A percentile compares a stretch with the other conserved stretches of the same genome.
phyloP scores from a whole-genome alignment of 2,888 invertebrate species.

The Phalera bucephala region DNA sequence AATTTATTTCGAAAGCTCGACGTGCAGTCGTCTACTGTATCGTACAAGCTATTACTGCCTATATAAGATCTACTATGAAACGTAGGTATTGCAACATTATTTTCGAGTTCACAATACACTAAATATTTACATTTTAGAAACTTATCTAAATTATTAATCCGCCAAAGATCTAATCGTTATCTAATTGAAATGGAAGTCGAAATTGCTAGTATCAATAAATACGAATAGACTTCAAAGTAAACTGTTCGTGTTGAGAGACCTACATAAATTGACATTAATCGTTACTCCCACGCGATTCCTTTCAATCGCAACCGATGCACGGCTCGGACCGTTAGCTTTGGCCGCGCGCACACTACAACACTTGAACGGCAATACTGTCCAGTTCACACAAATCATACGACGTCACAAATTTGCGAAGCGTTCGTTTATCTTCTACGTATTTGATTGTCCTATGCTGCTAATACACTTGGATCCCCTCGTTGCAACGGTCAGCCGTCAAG shows the following conservation, averaged over 20 bases:
- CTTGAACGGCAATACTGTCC: background rate
- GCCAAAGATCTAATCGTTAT: constrained; percentile 6
- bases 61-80: background rate
- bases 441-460: too few species aligned
- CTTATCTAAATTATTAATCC: background rate
- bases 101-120: constrained; percentile 1
- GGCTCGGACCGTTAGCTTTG: background rate
- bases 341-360: background rate
- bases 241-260: constrained; percentile 5
- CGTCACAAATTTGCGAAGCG: background rate
- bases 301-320: constrained; percentile 1
- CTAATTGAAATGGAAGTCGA: constrained; percentile 19
- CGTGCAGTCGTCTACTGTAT: too few species aligned
- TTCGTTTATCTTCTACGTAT: background rate
- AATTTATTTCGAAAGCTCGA: too few species aligned
- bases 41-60: background rate
- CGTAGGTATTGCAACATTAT: background rate
- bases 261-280: constrained; percentile 4
- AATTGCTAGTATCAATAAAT: constrained; percentile 16
- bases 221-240: constrained; percentile 12
- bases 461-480: background rate
- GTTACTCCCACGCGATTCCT: constrained; percentile 5
- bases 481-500: background rate
- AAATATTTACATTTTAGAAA: constrained; percentile 12
- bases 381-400: background rate